phyloP scores from a whole-genome alignment of 2,113 vertebrate species.

The Sander lucioperca region DNA sequence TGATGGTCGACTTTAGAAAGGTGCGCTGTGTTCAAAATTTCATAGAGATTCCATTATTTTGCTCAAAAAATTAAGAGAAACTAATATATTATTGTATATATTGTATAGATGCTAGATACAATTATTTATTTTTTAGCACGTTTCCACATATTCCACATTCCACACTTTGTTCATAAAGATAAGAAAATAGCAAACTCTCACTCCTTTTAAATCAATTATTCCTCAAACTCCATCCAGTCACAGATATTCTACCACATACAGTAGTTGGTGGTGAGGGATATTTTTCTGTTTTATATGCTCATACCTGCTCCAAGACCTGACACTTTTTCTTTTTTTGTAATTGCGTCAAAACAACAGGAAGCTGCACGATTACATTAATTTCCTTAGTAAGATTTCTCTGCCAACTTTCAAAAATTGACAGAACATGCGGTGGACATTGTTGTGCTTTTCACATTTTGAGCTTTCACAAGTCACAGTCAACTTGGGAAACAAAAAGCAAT shows the following conservation, averaged over 20 bases:
- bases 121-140: background rate
- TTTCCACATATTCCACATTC: background rate
- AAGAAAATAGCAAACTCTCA: background rate
- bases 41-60: background rate
- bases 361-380: conserved; percentile 69
- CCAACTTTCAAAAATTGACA: conserved; percentile 67
- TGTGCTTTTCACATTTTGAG: conserved; percentile 69
- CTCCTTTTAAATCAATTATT: background rate
- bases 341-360: conserved; percentile 62
- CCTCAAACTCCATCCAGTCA: background rate
- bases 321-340: conserved; percentile 47
- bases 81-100: no score
- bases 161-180: background rate
- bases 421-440: conserved; percentile 68
- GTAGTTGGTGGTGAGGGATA: background rate
- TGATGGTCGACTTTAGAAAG: background rate
- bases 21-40: background rate
- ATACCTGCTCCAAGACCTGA: conserved; percentile 25
- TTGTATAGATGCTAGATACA: background rate
- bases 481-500: conserved; percentile 56
- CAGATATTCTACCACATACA: background rate
- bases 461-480: conserved; percentile 53
- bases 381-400: conserved; percentile 60
- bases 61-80: background rate
- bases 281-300: conserved; percentile 7